These are phyloP conservation scores for Hemiscyllium ocellatum DNA, from an alignment of 2,113 vertebrate genomes.

Conservation along the genomic window DNA sequence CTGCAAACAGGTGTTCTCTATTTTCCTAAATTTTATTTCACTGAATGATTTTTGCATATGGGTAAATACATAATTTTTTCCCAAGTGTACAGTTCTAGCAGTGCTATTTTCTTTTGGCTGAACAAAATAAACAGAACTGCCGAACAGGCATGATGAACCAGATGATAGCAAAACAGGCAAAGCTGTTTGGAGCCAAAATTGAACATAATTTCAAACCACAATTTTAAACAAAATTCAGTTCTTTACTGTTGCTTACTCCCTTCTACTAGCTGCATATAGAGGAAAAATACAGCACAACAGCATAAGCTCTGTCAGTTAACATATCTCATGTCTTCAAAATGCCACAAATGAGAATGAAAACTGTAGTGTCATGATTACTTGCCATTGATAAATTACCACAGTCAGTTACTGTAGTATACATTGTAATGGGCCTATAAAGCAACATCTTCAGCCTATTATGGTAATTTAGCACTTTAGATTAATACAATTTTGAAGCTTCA, in stretches of 20 bases:
- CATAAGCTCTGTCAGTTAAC: background rate
- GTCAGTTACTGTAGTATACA: background rate
- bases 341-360: background rate
- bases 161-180: background rate
- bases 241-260: background rate
- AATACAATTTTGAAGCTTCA: background rate
- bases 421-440: background rate
- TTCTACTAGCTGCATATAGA: background rate
- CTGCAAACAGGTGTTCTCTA: slow-evolving; percentile 8
- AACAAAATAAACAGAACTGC: background rate
- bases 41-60: background rate
- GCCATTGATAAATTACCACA: background rate
- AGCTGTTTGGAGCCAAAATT: background rate
- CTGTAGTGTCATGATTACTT: background rate
- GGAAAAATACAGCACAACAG: background rate
- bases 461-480: background rate
- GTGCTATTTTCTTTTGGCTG: background rate
- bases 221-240: background rate
- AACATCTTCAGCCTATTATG: background rate
- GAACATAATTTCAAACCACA: too few relatives aligned
- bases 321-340: background rate
- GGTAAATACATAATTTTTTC: background rate
- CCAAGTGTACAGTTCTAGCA: background rate
- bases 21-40: background rate
- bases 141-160: background rate